A percentile compares a stretch with the other conserved stretches of the same genome.
These are phyloP conservation scores for Diorhabda sublineata DNA, from an alignment of 1,140 invertebrate genomes.

Conservation along the genomic window DNA sequence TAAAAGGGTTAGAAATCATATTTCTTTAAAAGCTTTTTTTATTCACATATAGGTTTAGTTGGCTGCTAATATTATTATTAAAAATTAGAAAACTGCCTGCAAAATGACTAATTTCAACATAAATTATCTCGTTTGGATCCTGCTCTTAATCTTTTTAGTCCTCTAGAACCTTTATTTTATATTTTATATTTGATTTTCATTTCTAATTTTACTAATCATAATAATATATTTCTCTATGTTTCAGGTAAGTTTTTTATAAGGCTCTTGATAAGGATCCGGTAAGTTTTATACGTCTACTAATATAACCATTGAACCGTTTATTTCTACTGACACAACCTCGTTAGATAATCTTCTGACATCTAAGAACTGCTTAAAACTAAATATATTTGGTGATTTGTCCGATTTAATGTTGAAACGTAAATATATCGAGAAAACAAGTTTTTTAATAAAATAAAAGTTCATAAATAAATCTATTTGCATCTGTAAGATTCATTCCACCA, in stretches of 20 bases:
- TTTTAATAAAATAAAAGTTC: neutral
- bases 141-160: too few relatives aligned
- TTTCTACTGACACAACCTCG: neutral
- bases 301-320: too few relatives aligned
- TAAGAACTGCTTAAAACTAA: conserved; percentile 2
- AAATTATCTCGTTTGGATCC: too few relatives aligned
- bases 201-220: neutral
- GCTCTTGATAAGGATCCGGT: too few relatives aligned
- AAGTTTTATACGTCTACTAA: neutral
- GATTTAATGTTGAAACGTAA: conserved; percentile 8
- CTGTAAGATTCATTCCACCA: too few relatives aligned
- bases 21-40: too few relatives aligned
- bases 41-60: too few relatives aligned
- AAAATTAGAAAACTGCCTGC: too few relatives aligned
- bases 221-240: neutral
- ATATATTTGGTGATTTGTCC: conserved; percentile 15
- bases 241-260: neutral
- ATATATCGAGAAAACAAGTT: conserved; percentile 11
- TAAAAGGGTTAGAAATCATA: too few relatives aligned
- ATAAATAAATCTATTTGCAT: neutral
- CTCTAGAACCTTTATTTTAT: too few relatives aligned
- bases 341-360: conserved; percentile 4
- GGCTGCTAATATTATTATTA: too few relatives aligned
- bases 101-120: too few relatives aligned
- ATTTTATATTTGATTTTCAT: neutral